Evolutionary conservation across 2,113 vertebrate genomes (phyloP).

Genomic region (Falco punctatus): DNA sequence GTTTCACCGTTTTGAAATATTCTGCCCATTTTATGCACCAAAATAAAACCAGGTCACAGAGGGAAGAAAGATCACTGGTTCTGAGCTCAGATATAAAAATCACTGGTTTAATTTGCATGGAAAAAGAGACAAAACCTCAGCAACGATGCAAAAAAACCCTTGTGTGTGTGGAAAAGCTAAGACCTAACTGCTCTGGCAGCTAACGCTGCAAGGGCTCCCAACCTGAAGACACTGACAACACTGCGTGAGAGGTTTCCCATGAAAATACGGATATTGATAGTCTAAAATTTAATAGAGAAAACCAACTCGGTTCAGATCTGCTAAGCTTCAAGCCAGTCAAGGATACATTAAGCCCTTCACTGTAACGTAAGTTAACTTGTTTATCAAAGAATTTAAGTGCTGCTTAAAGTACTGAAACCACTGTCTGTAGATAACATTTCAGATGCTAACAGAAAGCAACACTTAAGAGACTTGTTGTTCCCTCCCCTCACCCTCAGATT

Average conservation of each 20-base stretch:
- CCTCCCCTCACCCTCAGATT: background rate
- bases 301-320: constrained; percentile 22
- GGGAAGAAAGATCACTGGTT: background rate
- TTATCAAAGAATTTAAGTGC: constrained; percentile 55
- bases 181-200: background rate
- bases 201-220: background rate
- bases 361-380: constrained; percentile 65
- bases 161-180: background rate
- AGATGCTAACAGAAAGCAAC: background rate
- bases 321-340: constrained; percentile 41
- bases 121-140: background rate
- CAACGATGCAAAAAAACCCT: background rate
- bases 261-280: background rate
- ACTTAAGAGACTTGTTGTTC: background rate
- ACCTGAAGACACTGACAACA: background rate
- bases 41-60: background rate
- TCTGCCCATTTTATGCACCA: background rate
- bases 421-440: background rate
- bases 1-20: background rate
- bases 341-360: constrained; percentile 41
- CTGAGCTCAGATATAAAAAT: background rate
- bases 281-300: constrained; percentile 61
- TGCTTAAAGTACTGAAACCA: constrained; percentile 33
- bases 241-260: background rate
- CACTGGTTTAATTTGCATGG: background rate